Evolutionary conservation across 1,140 invertebrate genomes (phyloP), one percentile per base, ranked within the genome.

Genomic region (Drosophila tristis): DNA sequence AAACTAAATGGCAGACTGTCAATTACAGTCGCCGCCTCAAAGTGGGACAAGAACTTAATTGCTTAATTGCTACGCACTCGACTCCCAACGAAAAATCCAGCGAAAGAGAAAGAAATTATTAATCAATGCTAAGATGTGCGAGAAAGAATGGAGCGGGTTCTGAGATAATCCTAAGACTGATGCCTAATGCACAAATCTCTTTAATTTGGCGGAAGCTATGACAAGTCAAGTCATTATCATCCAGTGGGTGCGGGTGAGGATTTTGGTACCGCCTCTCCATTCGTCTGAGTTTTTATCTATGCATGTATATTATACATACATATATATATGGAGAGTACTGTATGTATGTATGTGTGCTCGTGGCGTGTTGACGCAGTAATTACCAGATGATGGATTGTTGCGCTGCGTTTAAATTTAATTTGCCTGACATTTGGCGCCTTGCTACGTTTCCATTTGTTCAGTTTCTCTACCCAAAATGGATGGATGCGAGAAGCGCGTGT

Each of bases 401-500:
- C 84, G 79, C 89, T 89, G 84, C 84, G 84, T 87, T 87, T 87
- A 89, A 87, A 87, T 87, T 87, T 87, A 87, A 87, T 89, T 87
- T 87, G 75, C 79, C 84, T 87, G 84, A 84, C 84, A 84, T 86
- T 86, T 86, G 82, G 80, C 81, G 78, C 80, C 73, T 86, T 70
- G 82, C 59, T 62, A 64, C 35, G 35, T 39, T 39, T 39, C 1
- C 11, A 1, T 39, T 39, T 39, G 9, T 56, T 85, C 73, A 71
- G 76, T 75, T 66, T 61, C 76, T 71, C 76, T 47, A 45, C 60
- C 59, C 51, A 51, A 80, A 87, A 87, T 87, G 84, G 75, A 87
- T 87, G 84, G 75, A 89, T 87, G 67, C 64, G 84, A 89, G 79
- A 84, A 90, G 67, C 84, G 84, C 84, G 84, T 87, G 76, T 70